These are phyloP conservation scores for Aptenodytes patagonicus DNA, from an alignment of 2,113 vertebrate genomes.

Conservation along the genomic window DNA sequence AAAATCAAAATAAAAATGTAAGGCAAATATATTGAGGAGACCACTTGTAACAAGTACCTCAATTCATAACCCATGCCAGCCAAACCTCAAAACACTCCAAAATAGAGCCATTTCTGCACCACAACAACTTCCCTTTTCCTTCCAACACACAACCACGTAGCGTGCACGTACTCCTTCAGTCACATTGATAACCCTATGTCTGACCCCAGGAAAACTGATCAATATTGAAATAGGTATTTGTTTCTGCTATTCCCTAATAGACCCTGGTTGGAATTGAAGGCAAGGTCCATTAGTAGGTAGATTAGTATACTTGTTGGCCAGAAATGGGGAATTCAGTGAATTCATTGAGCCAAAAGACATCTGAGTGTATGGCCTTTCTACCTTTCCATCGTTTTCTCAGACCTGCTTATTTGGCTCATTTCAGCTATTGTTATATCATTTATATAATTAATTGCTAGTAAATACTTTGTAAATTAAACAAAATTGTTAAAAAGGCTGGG, in stretches of 20 bases:
- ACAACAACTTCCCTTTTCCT: neutral
- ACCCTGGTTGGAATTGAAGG: neutral
- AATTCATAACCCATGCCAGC: neutral
- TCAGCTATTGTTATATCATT: neutral
- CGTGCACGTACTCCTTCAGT: neutral
- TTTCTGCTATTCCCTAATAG: neutral
- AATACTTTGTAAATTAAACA: neutral
- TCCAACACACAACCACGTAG: neutral
- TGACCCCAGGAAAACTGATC: neutral
- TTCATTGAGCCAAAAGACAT: neutral
- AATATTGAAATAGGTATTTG: neutral
- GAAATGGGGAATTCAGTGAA: neutral
- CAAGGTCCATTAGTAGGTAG: neutral
- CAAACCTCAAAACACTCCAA: neutral
- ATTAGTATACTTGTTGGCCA: neutral
- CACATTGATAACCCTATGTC: accelerated
- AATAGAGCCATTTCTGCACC: neutral
- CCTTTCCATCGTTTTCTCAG: neutral
- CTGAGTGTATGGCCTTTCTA: neutral
- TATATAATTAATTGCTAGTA: neutral
- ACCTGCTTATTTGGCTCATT: neutral
- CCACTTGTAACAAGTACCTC: neutral
- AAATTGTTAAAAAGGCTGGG: neutral
- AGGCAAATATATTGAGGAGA: neutral
- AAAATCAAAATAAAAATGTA: neutral